phyloP scores from a whole-genome alignment of 2,888 invertebrate species.

The Trichacis sp. region DNA sequence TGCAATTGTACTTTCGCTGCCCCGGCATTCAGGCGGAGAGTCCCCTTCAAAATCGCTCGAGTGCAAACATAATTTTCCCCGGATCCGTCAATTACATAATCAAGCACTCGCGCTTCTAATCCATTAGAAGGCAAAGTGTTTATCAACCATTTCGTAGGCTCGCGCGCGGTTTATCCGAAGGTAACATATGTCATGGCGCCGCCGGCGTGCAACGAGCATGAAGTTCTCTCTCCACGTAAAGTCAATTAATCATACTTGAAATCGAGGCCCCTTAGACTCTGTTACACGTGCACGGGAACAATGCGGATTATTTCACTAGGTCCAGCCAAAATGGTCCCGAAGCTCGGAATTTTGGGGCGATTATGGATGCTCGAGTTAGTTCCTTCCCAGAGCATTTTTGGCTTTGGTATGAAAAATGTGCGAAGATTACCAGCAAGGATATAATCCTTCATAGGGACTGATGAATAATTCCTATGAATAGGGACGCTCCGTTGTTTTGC shows the following conservation, averaged over 20 bases:
- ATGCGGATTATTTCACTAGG: conserved; percentile 39
- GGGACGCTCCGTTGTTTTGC: too few relatives aligned
- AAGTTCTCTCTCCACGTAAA: conserved; percentile 43
- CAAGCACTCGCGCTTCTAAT: conserved; percentile 51
- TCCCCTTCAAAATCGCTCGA: not conserved
- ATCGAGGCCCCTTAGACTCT: conserved; percentile 30
- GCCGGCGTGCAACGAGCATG: conserved; percentile 35
- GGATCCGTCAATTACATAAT: conserved; percentile 51
- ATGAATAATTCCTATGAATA: too few relatives aligned
- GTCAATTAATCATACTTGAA: conserved; percentile 47
- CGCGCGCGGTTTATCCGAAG: conserved; percentile 36
- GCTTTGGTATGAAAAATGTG: not conserved
- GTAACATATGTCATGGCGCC: conserved; percentile 42
- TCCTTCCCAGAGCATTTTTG: not conserved
- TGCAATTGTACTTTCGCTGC: not conserved
- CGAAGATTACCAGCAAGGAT: not conserved
- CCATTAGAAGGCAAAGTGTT: conserved; percentile 44
- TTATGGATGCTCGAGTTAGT: not conserved
- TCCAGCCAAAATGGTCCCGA: too few relatives aligned
- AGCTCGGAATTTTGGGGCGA: not conserved
- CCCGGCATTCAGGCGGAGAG: not conserved
- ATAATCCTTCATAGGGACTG: too few relatives aligned
- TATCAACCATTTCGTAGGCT: conserved; percentile 15
- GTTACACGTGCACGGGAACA: conserved; percentile 32
- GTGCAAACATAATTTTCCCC: conserved; percentile 25